Base-by-base conservation (phyloP, 1,140 invertebrate genomes). In the Homarus americanus region DNA sequence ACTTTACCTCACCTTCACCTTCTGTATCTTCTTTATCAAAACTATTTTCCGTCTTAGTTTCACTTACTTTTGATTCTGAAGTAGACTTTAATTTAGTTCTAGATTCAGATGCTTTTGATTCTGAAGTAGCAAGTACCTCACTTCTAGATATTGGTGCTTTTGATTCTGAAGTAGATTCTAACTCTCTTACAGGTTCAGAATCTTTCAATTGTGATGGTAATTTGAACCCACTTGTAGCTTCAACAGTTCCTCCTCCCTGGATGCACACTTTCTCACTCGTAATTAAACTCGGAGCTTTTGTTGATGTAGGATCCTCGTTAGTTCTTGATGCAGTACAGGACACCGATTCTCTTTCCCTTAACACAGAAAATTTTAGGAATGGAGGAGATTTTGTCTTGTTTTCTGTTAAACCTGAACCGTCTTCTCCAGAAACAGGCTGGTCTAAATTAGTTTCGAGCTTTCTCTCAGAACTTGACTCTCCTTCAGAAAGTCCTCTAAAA, bases 161-260 rank as follows among this genome's bases (percentile, higher is more conserved):
- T 36, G 49, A 20, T 63, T 63, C 36, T 63, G 79, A 82, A 24
- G 12, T 12, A n/a, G 24, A 17, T 40, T 38, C 73, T 3, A 44
- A 24, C 9, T 40, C 15, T 40, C 5, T 38, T n/a, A 15, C 32
- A 0, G 36, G 20, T 24, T 38, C 44, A 82, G 20, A 0, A 28
- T 58, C 32, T 63, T 82, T 82, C 38, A 58, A 82, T 82, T 82
- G 32, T 82, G 34, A 69, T 24, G 24, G 4, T 20, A 24, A 58
- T 9, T 69, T 69, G 2, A 9, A 17, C 24, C 5, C 32, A 32
- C n/a, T 32, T 24, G 63, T 32, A 69, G 9, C 32, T 9, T 32
- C 63, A 58, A 58, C 12, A 58, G 17, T 20, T 58, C 20, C 24
- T 69, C n/a, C 0, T 9, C 32, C 63, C 24, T 32, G 7, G 32